Conservation (phyloP, 2,113 vertebrate genomes). For the Corvus cornix region DNA sequence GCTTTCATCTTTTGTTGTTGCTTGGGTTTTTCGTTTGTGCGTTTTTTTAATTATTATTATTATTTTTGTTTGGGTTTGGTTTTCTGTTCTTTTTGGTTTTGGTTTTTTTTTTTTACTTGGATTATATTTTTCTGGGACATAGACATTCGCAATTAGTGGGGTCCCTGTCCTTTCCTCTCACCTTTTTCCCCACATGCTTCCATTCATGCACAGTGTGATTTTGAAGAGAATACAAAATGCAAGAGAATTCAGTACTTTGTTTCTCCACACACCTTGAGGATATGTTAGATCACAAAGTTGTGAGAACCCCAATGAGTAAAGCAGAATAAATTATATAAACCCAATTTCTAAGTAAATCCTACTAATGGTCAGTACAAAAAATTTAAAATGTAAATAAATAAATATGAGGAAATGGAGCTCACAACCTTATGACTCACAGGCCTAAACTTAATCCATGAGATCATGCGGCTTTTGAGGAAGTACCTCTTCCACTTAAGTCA, state of each 20-base stretch:
- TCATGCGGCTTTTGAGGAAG: slow-evolving; percentile 5
- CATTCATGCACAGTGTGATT: neutral
- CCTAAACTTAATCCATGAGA: neutral
- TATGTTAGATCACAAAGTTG: neutral
- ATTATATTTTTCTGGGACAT: neutral
- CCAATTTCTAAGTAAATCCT: neutral
- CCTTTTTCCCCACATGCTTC: neutral
- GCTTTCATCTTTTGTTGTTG: neutral
- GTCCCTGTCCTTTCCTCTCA: neutral
- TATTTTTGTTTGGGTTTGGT: neutral
- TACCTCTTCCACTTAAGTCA: neutral
- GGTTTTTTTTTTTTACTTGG: neutral
- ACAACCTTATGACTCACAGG: neutral
- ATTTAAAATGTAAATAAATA: neutral
- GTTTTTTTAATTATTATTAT: neutral
- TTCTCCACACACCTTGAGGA: neutral
- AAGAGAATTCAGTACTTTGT: neutral
- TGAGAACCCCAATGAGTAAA: neutral
- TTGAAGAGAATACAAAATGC: neutral
- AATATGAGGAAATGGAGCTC: neutral
- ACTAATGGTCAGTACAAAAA: neutral
- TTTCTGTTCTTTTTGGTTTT: neutral
- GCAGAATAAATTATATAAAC: neutral
- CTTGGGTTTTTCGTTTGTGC: neutral
- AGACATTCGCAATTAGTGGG: neutral